Conservation (phyloP, 2,888 invertebrate species). For the Linyphia triangularis region DNA sequence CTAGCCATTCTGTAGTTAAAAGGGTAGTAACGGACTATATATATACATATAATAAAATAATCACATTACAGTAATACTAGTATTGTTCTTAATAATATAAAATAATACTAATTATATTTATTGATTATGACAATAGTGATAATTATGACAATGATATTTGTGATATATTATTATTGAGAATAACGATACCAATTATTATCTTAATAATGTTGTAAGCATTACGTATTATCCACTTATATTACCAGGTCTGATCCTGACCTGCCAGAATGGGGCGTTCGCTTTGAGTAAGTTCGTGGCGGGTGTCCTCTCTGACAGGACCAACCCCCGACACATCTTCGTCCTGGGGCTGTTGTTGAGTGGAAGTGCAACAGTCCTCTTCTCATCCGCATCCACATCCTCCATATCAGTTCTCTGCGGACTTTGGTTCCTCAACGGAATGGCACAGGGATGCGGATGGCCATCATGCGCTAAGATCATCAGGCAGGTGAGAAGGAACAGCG, state of each 20-base stretch:
- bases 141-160: too few relatives aligned
- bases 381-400: slow-evolving; percentile 18
- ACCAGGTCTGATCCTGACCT: slow-evolving; percentile 29
- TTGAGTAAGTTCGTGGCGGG: slow-evolving; percentile 40
- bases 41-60: too few relatives aligned
- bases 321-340: slow-evolving; percentile 26
- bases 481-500: neutral
- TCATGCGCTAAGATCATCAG: slow-evolving; percentile 46
- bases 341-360: slow-evolving; percentile 26
- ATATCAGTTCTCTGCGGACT: slow-evolving; percentile 13
- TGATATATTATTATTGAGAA: too few relatives aligned
- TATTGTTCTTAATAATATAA: too few relatives aligned
- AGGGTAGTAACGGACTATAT: too few relatives aligned
- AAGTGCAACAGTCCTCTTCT: slow-evolving; percentile 8
- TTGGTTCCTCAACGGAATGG: slow-evolving; percentile 55
- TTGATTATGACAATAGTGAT: too few relatives aligned
- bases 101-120: too few relatives aligned
- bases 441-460: slow-evolving; percentile 65
- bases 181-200: too few relatives aligned
- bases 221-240: too few relatives aligned
- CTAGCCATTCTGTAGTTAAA: too few relatives aligned
- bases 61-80: too few relatives aligned
- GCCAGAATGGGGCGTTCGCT: slow-evolving; percentile 52
- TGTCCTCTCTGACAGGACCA: slow-evolving; percentile 39
- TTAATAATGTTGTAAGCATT: too few relatives aligned